A percentile compares a stretch with the other conserved stretches of the same genome.
phyloP scores from a whole-genome alignment of 2,888 invertebrate genomes.

The Xestia xanthographa region DNA sequence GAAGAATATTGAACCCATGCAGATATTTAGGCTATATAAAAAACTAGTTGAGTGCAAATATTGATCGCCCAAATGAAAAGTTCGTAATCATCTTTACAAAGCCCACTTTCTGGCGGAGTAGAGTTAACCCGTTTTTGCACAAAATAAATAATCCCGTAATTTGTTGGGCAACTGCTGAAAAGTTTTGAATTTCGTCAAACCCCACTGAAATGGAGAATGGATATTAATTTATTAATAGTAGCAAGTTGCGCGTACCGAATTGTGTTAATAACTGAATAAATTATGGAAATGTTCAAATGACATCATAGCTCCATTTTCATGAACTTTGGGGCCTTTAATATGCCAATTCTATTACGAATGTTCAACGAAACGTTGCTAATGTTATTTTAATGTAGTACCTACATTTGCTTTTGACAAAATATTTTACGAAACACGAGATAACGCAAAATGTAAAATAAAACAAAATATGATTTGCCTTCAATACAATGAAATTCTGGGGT shows the following conservation, averaged over 20 bases:
- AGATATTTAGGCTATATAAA: neutral
- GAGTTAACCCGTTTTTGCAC: constrained; percentile 32
- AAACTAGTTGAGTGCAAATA: constrained; percentile 15
- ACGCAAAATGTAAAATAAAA: neutral
- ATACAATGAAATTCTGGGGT: neutral
- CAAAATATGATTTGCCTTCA: neutral
- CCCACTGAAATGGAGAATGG: constrained; percentile 39
- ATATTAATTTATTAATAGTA: constrained; percentile 50
- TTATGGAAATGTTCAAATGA: constrained; percentile 53
- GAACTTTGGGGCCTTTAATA: constrained; percentile 28
- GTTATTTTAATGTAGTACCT: constrained; percentile 6
- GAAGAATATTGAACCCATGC: neutral
- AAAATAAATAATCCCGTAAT: constrained; percentile 44
- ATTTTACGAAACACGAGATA: neutral
- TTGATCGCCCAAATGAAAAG: constrained; percentile 11
- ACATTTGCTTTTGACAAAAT: constrained; percentile 1
- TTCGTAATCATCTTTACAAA: constrained; percentile 24
- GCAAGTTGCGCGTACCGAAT: constrained; percentile 34
- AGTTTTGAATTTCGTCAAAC: constrained; percentile 57
- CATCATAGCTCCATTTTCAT: constrained; percentile 45
- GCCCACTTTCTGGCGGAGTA: constrained; percentile 12
- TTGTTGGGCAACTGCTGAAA: constrained; percentile 48
- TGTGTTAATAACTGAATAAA: constrained; percentile 48
- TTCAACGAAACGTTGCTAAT: constrained; percentile 16
- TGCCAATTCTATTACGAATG: constrained; percentile 32